These are phyloP conservation scores for Caerostris extrusa DNA, from an alignment of 1,140 invertebrate species.

Conservation along the genomic window DNA sequence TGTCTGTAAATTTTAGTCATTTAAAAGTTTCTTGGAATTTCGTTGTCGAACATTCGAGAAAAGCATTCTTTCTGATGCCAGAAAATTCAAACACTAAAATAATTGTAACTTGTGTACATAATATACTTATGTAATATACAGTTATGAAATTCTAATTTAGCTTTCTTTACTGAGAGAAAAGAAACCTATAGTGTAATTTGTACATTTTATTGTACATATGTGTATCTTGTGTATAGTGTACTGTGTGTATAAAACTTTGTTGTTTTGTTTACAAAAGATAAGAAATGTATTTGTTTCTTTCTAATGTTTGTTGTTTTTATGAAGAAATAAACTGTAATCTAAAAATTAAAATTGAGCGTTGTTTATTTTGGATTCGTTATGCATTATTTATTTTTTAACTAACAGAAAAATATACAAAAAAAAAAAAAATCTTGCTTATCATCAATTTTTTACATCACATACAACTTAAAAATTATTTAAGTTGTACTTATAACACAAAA, in stretches of 20 bases:
- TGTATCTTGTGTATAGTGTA: neutral
- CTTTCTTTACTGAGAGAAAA: neutral
- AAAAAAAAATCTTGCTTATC: no score
- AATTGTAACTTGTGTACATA: neutral
- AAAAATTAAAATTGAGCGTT: no score
- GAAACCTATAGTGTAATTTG: neutral
- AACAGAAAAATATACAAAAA: no score
- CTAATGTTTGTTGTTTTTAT: conserved; percentile 19
- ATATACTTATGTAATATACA: neutral
- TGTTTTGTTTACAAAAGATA: neutral
- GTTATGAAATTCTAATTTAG: neutral
- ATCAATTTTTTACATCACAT: no score
- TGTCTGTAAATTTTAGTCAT: conserved; percentile 14
- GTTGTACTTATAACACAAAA: no score
- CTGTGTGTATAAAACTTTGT: neutral
- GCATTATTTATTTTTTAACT: no score
- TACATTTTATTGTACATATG: conserved; percentile 12
- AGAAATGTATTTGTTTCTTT: neutral
- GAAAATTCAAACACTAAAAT: neutral
- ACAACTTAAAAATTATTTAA: no score
- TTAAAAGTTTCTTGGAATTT: neutral
- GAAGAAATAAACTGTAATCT: neutral
- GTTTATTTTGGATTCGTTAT: no score
- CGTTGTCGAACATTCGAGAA: neutral
- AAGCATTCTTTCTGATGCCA: neutral